Conservation (phyloP, 2,888 invertebrate genomes). For the Andrena praecox region DNA sequence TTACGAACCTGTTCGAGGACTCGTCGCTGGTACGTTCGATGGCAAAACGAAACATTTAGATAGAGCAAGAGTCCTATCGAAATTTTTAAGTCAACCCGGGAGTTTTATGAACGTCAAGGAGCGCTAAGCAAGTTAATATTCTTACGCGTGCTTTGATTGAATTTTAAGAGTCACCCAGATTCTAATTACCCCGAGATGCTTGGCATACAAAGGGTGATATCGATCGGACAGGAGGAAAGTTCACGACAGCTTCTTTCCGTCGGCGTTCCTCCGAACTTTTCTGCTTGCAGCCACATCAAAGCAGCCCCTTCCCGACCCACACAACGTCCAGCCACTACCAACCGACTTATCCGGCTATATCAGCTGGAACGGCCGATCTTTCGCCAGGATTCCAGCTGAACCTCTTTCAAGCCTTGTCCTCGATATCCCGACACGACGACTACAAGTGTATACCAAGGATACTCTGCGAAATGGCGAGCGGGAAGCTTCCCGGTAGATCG, state of each 20-base stretch:
- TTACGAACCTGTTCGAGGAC: conserved; percentile 44
- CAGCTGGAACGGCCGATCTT: conserved; percentile 35
- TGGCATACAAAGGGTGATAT: neutral
- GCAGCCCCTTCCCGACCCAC: conserved; percentile 28
- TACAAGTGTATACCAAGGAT: conserved; percentile 92
- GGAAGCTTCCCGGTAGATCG: conserved; percentile 77
- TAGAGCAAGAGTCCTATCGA: too few relatives aligned
- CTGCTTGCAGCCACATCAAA: conserved; percentile 48
- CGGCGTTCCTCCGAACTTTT: conserved; percentile 21
- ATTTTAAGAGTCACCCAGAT: neutral
- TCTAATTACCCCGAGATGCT: neutral
- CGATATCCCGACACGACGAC: conserved; percentile 90
- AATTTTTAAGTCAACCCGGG: too few relatives aligned
- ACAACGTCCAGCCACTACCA: conserved; percentile 55
- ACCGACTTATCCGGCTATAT: conserved; percentile 49
- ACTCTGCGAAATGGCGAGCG: conserved; percentile 90
- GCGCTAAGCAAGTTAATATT: too few relatives aligned
- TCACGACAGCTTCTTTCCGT: neutral
- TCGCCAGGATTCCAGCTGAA: conserved; percentile 64
- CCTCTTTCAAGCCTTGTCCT: conserved; percentile 86
- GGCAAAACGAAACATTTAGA: neutral
- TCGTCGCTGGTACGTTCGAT: conserved; percentile 47
- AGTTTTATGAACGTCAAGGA: too few relatives aligned
- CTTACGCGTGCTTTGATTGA: too few relatives aligned
- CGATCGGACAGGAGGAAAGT: neutral